Evolutionary conservation across 2,888 invertebrate species (phyloP).

Genomic region (Quadroppia sp.): DNA sequence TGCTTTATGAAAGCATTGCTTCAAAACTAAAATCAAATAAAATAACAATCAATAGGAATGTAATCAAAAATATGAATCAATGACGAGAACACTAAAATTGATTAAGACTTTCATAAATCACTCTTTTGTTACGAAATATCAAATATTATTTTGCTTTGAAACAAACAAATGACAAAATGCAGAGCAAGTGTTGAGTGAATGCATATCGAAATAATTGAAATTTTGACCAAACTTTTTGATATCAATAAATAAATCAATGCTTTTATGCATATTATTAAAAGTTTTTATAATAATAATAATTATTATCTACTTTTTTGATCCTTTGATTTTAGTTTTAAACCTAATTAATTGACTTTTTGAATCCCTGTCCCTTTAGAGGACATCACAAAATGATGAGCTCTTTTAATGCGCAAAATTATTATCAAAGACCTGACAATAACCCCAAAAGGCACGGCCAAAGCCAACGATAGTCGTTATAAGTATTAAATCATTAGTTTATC

Average conservation of each 20-base stretch:
- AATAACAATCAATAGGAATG: not conserved
- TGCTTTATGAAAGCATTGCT: no score
- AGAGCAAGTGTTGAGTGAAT: not conserved
- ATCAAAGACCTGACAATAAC: not conserved
- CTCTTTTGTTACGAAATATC: constrained; percentile 6
- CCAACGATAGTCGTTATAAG: no score
- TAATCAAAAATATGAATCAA: not conserved
- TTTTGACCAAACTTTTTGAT: no score
- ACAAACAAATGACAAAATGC: not conserved
- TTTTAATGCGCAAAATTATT: not conserved
- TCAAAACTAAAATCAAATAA: no score
- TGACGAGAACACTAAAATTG: not conserved
- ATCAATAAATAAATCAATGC: no score
- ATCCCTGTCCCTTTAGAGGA: not conserved
- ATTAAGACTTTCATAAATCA: not conserved
- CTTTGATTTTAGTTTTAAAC: not conserved
- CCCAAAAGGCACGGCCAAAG: constrained; percentile 1
- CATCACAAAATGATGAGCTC: constrained; percentile 19
- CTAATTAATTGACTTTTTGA: not conserved
- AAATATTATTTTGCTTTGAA: not conserved
- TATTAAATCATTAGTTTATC: not conserved
- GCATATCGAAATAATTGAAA: not conserved
- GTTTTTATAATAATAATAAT: not conserved
- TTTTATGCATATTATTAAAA: no score
- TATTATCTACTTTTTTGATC: not conserved